Conservation (phyloP, 2,888 invertebrate genomes). For the Cancer borealis region DNA sequence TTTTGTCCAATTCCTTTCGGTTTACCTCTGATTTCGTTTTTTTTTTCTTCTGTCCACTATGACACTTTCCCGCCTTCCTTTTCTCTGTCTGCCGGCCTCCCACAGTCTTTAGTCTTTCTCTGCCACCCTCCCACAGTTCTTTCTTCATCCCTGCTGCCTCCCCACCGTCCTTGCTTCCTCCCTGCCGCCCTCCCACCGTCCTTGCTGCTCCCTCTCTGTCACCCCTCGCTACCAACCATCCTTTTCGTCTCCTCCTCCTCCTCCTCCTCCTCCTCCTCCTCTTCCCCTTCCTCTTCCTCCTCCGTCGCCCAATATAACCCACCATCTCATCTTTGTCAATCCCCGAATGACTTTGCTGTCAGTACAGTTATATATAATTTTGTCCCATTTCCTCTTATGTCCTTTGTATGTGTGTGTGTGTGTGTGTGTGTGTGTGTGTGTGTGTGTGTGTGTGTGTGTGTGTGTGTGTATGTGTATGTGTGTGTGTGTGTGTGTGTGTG, state of each 20-base stretch:
- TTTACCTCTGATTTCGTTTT: not conserved
- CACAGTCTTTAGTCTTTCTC: not conserved
- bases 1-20: not conserved
- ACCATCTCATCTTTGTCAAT: slow-evolving; percentile 38
- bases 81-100: slow-evolving; percentile 31
- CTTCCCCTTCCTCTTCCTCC: not conserved
- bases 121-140: slow-evolving; percentile 8
- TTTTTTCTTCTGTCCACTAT: not conserved
- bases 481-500: not conserved
- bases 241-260: slow-evolving; percentile 38
- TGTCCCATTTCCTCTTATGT: not conserved
- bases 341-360: not conserved
- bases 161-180: not conserved
- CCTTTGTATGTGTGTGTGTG: slow-evolving; percentile 13
- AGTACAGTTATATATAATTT: not conserved
- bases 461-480: not conserved
- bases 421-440: slow-evolving; percentile 33
- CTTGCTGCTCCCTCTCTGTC: not conserved
- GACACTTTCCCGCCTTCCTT: not conserved
- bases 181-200: slow-evolving; percentile 1
- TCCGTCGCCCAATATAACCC: slow-evolving; percentile 27
- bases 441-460: slow-evolving; percentile 15
- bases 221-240: not conserved
- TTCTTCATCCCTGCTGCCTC: not conserved
- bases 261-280: slow-evolving; percentile 9